Base-by-base conservation (phyloP, 2,888 invertebrate species). In the Strigamia maritima region DNA sequence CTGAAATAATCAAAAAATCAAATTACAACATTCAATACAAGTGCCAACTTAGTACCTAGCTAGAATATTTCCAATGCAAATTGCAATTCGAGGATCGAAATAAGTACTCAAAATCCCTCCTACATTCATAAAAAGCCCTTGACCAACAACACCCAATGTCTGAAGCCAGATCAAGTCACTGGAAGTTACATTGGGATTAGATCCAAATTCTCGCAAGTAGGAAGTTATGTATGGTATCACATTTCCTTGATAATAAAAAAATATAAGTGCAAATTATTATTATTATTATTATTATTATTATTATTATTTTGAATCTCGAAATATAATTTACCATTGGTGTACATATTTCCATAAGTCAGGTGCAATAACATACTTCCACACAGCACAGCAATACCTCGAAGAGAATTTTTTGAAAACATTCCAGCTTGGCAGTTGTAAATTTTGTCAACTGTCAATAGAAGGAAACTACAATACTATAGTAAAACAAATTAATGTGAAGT, bases 61-160 rank as follows among this genome's bases (percentile, higher is more conserved):
- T 0, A 84, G 80, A 44, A 83, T 79, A 22, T 83, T 83, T 6
- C 86, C 85, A 40, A 84, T 75, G 2, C 83, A 80, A 40, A 84
- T 82, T n/a, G 84, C 83, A 4, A 82, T 60, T 76, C 83, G 81
- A 7, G 84, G 82, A 10, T 85, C 86, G 14, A 85, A 75, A 28
- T 80, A 80, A 35, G 81, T 80, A 76, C 85, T 84, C 76, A 86
- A 24, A 3, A 84, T 31, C 0, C 86, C 86, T 1, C 85, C 85
- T 24, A 84, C 26, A 8, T 82, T 82, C 84, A 86, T 85, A 40
- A 83, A 82, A 14, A 82, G 31, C 6, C 86, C 85, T 81, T 85
- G 85, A 24, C 84, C 83, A 78, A 84, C 81, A 19, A 80, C 81
- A 8, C 83, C 82, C 31, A 31, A 16, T 8, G 85, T 83, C 79